phyloP scores from a whole-genome alignment of 1,140 invertebrate genomes.

The Latrodectus geometricus region DNA sequence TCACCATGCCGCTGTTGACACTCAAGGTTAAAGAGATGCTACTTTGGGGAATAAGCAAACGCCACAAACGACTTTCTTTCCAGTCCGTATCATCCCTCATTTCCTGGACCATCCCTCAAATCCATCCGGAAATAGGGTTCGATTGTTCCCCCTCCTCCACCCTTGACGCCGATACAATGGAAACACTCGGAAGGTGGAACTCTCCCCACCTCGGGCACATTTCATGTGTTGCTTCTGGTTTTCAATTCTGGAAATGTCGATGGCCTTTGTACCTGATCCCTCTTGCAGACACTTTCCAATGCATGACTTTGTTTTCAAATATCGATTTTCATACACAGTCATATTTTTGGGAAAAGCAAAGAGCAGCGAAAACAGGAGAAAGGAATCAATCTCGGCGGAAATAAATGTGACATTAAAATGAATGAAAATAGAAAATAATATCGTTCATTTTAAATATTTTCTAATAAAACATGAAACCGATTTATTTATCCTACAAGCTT shows the following conservation, averaged over 20 bases:
- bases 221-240: not conserved
- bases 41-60: constrained; percentile 9
- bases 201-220: not conserved
- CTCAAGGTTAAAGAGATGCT: constrained; percentile 35
- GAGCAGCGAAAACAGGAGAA: no score
- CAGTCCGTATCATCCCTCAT: constrained; percentile 46
- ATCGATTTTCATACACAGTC: no score
- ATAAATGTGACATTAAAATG: no score
- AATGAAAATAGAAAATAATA: no score
- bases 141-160: not conserved
- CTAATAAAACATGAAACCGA: no score
- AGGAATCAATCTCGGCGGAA: no score
- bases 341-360: no score
- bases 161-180: not conserved
- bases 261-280: no score
- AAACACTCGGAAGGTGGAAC: not conserved
- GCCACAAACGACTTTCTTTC: constrained; percentile 28
- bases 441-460: no score
- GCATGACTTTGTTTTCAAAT: no score
- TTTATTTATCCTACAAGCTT: no score
- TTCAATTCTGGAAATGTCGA: not conserved
- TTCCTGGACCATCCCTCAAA: constrained; percentile 52
- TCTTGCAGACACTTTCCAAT: no score
- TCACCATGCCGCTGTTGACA: not conserved
- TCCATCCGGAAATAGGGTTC: constrained; percentile 46